Base-by-base conservation (phyloP, 2,113 vertebrate species). In the Pseudorasbora parva region DNA sequence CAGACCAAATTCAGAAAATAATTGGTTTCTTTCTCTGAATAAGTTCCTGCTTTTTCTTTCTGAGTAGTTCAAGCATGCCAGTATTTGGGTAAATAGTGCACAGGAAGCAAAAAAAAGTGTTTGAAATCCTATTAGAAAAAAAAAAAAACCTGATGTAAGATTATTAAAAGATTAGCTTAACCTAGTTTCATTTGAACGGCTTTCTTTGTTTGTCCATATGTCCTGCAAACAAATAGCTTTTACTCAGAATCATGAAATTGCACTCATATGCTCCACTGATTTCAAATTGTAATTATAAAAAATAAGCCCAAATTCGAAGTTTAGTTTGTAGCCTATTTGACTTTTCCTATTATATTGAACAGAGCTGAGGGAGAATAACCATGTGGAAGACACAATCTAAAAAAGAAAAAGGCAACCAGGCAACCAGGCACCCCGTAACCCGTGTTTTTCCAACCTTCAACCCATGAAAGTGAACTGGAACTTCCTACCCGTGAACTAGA, bases 151-250 rank as follows among this genome's bases (percentile, higher is more conserved):
- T 88, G 89, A 90, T 91, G 90, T 90, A 91, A 93, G 89, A 90
- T 92, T 93, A 93, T 94, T 94, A 93, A 92, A 93, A 92, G 93
- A 94, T 94, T 94, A 94, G 90, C 90, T 90, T 91, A 86, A 92
- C 90, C 84, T 91, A 89, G 87, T 87, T 93, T 88, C 83, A 91
- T 90, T 88, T 89, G 86, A 93, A 91, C 88, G 30, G 30, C 82
- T 9, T 43, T 80, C 89, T 90, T 90, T 91, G 91, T 92, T 93
- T 93, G 91, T 91, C 91, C 87, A 85, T 79, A 17, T 87, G 54
- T 77, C 80, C 69, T 64, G 41, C 73, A 81, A 91, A 93, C 90
- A 92, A 93, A 92, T 87, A 86, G 83, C 75, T 77, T 88, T 91
- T 80, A 89, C 69, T 86, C 51, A 64, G 17, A 81, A 79, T 1